A percentile compares a stretch with the other conserved stretches of the same genome.
These are phyloP conservation scores for Echinops telfairi DNA, from an alignment of 2,113 vertebrate genomes.

Conservation along the genomic window DNA sequence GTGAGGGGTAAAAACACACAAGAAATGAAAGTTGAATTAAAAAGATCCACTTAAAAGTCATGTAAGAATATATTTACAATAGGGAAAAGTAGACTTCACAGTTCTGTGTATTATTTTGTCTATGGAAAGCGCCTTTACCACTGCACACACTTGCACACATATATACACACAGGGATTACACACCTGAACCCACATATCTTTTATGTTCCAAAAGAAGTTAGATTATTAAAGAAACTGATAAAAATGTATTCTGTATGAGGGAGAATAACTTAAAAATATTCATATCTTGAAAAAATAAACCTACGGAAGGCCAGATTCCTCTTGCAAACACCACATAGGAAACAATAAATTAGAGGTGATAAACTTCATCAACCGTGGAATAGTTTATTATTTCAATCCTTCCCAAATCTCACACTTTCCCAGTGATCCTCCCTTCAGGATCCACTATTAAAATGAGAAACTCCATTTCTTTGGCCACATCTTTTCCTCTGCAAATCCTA, in stretches of 20 bases:
- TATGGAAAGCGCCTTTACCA: not conserved
- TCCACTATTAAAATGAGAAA: not conserved
- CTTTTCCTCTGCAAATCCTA: not conserved
- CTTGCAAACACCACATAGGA: not conserved
- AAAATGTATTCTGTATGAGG: not conserved
- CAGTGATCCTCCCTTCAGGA: not conserved
- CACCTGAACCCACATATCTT: not conserved
- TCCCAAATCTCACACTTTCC: not conserved
- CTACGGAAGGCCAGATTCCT: not conserved
- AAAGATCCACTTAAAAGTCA: not conserved
- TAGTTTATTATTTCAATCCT: no score
- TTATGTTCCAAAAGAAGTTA: not conserved
- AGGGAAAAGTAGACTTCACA: not conserved
- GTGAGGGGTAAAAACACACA: not conserved
- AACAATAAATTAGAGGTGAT: not conserved
- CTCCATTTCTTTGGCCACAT: not conserved
- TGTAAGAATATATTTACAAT: not conserved
- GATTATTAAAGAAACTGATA: not conserved
- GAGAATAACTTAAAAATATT: not conserved
- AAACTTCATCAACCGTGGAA: not conserved
- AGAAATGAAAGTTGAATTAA: not conserved
- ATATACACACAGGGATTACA: not conserved
- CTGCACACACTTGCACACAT: no score
- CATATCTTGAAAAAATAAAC: not conserved
- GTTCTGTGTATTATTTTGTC: not conserved